Evolutionary conservation across 2,888 invertebrate species (phyloP).

Genomic region (Baronia brevicornis): DNA sequence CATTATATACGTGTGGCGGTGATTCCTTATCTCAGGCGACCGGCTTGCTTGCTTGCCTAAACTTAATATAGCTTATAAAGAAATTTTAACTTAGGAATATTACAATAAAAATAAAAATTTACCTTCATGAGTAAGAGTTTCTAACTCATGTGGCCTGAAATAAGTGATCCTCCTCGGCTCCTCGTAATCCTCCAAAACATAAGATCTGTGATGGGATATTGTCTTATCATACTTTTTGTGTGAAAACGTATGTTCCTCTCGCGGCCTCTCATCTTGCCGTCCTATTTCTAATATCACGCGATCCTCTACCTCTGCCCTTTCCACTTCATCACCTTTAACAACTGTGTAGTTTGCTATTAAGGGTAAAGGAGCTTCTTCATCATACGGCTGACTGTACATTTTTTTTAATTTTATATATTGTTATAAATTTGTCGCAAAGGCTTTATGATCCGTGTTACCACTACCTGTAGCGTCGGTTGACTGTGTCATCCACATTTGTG

Average conservation of each 20-base stretch:
- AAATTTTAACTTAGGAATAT: neutral
- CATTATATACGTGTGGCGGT: no score
- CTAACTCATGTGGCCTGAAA: constrained; percentile 57
- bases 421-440: constrained; percentile 7
- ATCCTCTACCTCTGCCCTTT: constrained; percentile 53
- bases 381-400: constrained; percentile 58
- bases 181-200: constrained; percentile 57
- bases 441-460: constrained; percentile 28
- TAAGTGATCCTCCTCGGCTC: constrained; percentile 51
- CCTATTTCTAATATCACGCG: constrained; percentile 70
- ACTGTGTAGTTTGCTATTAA: constrained; percentile 58
- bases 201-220: constrained; percentile 63
- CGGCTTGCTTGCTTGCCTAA: neutral
- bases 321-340: constrained; percentile 50
- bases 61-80: neutral
- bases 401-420: constrained; percentile 4
- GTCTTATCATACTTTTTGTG: constrained; percentile 73
- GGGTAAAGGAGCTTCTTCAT: constrained; percentile 56
- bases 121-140: constrained; percentile 45
- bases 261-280: constrained; percentile 59
- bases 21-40: no score
- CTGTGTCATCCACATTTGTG: constrained; percentile 60
- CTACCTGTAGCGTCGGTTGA: constrained; percentile 43
- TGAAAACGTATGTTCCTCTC: constrained; percentile 62
- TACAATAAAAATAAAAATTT: constrained; percentile 19